Conservation (phyloP, 2,888 invertebrate species). For the Conchocele bisecta region DNA sequence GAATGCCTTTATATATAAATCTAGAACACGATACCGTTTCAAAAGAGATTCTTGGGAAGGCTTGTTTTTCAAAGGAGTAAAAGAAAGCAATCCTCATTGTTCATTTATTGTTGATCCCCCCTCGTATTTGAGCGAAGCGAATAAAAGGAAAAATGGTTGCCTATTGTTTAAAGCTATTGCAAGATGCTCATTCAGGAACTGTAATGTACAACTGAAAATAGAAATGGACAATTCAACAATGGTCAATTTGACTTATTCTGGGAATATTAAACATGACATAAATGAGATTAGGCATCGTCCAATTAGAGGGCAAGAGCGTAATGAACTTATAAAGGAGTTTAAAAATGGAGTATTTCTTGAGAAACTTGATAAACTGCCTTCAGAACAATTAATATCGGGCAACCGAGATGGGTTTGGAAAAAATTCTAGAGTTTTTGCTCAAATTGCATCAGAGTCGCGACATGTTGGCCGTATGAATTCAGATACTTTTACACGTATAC, state of each 20-base stretch:
- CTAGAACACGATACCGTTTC: not conserved
- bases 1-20: not conserved
- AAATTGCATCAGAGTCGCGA: conserved; percentile 13
- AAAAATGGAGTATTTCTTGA: conserved; percentile 5
- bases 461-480: conserved; percentile 11
- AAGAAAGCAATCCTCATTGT: conserved; percentile 14
- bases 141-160: not conserved
- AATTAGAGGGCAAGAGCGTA: not conserved
- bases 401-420: conserved; percentile 20
- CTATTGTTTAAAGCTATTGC: not conserved
- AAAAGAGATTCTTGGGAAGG: conserved; percentile 4
- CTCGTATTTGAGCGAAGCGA: not conserved
- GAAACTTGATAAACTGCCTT: not conserved
- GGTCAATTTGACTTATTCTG: not conserved
- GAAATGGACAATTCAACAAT: no score
- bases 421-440: conserved; percentile 5
- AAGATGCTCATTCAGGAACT: no score
- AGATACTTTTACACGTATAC: conserved; percentile 1
- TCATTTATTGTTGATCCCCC: not conserved
- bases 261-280: conserved; percentile 8
- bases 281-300: not conserved
- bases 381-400: conserved; percentile 2
- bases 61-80: no score
- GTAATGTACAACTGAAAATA: no score
- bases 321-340: not conserved